Conservation (phyloP, 2,797 vertebrate species). For the Morus bassanus region DNA sequence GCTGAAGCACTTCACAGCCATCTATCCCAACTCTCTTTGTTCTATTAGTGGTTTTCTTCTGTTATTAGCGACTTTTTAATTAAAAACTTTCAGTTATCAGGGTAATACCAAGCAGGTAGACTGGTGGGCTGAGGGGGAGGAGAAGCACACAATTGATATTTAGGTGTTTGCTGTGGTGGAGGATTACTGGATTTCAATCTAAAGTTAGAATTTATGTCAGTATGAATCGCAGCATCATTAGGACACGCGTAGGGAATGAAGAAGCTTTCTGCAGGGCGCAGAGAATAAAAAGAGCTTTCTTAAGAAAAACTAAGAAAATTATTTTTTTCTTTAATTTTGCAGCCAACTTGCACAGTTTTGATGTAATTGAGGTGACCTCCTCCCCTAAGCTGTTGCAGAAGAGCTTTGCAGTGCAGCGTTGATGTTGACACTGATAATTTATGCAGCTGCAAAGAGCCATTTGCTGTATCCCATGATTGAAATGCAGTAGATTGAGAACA, state of each 20-base stretch:
- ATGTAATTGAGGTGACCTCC: neutral
- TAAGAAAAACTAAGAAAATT: neutral
- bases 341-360: neutral
- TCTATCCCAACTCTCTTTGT: neutral
- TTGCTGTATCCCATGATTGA: fast-evolving
- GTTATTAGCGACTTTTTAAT: neutral
- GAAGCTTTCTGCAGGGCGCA: neutral
- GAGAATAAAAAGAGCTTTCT: neutral
- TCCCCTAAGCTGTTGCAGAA: neutral
- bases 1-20: neutral
- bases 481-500: fast-evolving
- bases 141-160: neutral
- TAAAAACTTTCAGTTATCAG: neutral
- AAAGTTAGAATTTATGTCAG: neutral
- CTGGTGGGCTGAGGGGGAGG: neutral
- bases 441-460: neutral
- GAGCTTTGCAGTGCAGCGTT: neutral
- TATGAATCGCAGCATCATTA: neutral
- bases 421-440: fast-evolving
- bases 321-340: neutral
- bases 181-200: neutral
- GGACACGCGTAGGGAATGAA: fast-evolving
- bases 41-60: neutral
- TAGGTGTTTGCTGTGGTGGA: neutral
- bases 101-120: neutral